phyloP scores from a whole-genome alignment of 1,140 invertebrate genomes.

The Berghia stephanieae region DNA sequence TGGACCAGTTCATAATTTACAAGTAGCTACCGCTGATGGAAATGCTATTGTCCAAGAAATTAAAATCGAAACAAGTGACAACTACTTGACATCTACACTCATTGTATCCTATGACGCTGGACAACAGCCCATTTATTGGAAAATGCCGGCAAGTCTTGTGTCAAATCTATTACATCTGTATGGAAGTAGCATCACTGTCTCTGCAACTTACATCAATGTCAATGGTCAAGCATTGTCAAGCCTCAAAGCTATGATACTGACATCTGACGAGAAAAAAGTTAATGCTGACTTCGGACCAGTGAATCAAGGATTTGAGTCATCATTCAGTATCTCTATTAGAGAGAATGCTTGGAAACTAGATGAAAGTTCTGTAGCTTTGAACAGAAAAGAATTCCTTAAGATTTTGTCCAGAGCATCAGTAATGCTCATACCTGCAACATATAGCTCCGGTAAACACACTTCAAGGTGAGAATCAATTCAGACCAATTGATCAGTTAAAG shows the following conservation, averaged over 20 bases:
- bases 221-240: background rate
- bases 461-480: conserved; percentile 13
- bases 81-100: no score
- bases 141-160: background rate
- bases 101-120: no score
- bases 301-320: background rate
- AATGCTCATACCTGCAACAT: conserved; percentile 24
- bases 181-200: background rate
- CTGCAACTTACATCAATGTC: conserved; percentile 2
- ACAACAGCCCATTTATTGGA: conserved; percentile 27
- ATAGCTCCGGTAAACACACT: conserved; percentile 7
- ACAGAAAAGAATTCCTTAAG: conserved; percentile 20
- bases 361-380: background rate
- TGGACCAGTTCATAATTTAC: no score
- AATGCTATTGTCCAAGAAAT: no score
- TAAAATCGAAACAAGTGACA: no score
- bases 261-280: background rate
- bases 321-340: background rate
- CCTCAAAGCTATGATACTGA: conserved; percentile 4
- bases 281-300: background rate
- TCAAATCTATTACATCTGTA: conserved; percentile 11
- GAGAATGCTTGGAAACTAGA: conserved; percentile 4
- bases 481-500: no score
- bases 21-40: no score
- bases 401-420: background rate